These are phyloP conservation scores for Coreius guichenoti DNA, from an alignment of 2,797 vertebrate genomes.

Conservation along the genomic window DNA sequence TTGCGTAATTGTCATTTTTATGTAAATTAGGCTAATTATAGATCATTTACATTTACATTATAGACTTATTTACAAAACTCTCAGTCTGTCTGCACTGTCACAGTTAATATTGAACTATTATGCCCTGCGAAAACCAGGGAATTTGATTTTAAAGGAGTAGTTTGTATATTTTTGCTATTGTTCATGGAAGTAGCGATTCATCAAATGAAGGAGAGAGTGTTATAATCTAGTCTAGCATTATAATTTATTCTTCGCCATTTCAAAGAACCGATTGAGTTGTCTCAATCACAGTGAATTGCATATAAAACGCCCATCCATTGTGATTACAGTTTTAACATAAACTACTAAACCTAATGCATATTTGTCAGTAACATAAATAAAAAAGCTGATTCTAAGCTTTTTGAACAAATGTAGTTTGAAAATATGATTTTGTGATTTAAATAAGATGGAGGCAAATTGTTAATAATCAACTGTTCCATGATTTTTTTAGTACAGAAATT, in stretches of 20 bases:
- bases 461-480: neutral
- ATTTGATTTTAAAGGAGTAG: no score
- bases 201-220: neutral
- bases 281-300: neutral
- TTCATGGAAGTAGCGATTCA: neutral
- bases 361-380: neutral
- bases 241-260: no score
- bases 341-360: neutral
- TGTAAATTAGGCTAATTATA: no score
- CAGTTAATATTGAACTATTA: no score
- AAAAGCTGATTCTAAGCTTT: neutral
- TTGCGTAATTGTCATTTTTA: no score
- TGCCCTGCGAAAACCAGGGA: no score
- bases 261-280: neutral
- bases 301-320: neutral
- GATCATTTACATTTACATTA: no score
- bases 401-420: neutral
- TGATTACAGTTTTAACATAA: neutral
- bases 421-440: neutral
- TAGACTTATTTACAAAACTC: no score
- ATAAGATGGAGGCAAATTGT: neutral
- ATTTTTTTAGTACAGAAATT: neutral
- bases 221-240: neutral
- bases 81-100: no score
- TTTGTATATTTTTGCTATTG: neutral